A percentile compares a stretch with the other conserved stretches of the same genome.
Conservation (phyloP, 2,113 vertebrate genomes). For the Mola mola region DNA sequence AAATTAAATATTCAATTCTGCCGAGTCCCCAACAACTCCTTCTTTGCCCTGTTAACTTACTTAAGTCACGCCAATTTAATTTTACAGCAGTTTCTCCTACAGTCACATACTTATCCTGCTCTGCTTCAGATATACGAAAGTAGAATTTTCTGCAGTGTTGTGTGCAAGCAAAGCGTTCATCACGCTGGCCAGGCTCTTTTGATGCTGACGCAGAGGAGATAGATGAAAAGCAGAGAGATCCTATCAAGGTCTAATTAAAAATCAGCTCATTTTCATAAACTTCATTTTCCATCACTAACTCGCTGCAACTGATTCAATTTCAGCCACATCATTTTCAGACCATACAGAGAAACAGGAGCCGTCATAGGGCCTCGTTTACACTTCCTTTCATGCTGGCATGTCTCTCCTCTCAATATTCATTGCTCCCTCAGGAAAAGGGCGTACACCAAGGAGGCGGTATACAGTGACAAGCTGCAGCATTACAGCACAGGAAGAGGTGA, state of each 20-base stretch:
- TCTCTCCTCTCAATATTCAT: conserved; percentile 37
- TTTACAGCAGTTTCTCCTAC: conserved; percentile 58
- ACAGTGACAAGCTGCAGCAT: conserved; percentile 98
- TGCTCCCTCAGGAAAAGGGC: conserved; percentile 88
- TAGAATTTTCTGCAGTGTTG: conserved; percentile 55
- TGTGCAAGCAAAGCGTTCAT: conserved; percentile 68
- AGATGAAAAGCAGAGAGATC: conserved; percentile 76
- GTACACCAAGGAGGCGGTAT: conserved; percentile 96
- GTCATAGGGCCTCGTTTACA: conserved; percentile 52
- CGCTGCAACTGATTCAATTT: conserved; percentile 64
- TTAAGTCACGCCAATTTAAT: conserved; percentile 55
- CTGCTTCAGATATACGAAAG: conserved; percentile 64
- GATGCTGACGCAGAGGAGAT: conserved; percentile 68
- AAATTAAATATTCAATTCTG: conserved; percentile 38
- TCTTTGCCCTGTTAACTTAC: conserved; percentile 52
- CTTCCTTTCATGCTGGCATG: conserved; percentile 54
- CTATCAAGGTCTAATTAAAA: conserved; percentile 79
- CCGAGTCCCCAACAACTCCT: conserved; percentile 23
- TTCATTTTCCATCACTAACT: conserved; percentile 62
- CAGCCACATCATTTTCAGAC: conserved; percentile 52
- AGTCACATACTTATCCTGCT: conserved; percentile 49
- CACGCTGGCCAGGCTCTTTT: conserved; percentile 69
- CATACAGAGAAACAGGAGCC: conserved; percentile 44
- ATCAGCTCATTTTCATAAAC: conserved; percentile 76
- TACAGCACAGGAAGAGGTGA: conserved; percentile 98